Conservation (phyloP, 2,797 vertebrate species). For the Phrynocephalus forsythii region DNA sequence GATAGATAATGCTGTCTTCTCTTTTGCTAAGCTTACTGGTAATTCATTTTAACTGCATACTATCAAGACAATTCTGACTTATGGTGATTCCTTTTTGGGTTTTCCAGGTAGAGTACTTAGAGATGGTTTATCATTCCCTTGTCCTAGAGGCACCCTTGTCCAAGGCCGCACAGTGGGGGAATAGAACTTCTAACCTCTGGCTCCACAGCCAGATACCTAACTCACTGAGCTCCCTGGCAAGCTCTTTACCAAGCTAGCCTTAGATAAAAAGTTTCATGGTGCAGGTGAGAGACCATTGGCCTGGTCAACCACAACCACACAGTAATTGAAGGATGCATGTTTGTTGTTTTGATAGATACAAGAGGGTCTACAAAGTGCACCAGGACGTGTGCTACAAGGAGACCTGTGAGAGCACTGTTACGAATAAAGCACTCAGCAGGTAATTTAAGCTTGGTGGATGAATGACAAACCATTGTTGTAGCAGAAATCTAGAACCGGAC, state of each 20-base stretch:
- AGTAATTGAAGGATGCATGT: neutral
- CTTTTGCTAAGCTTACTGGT: too few species aligned
- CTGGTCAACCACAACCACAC: too few species aligned
- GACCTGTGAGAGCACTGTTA: conserved; percentile 84
- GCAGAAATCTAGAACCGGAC: neutral
- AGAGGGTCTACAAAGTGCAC: conserved; percentile 90
- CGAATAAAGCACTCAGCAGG: conserved; percentile 81
- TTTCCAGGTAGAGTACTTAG: too few species aligned
- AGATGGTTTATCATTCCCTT: neutral
- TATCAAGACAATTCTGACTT: too few species aligned
- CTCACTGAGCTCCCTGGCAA: too few species aligned
- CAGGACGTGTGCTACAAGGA: conserved; percentile 93
- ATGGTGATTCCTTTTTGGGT: too few species aligned
- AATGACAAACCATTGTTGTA: neutral
- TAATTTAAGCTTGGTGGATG: conserved; percentile 33
- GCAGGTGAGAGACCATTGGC: too few species aligned
- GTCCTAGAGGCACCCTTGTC: neutral
- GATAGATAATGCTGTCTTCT: too few species aligned
- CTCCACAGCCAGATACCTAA: too few species aligned
- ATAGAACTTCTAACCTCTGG: too few species aligned
- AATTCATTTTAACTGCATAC: neutral
- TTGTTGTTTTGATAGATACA: conserved; percentile 84
- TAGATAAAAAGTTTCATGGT: neutral
- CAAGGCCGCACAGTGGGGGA: too few species aligned
- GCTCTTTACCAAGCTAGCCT: neutral